Base-by-base conservation (phyloP, 2,888 invertebrate genomes). In the Caenorhabditis auriculariae region DNA sequence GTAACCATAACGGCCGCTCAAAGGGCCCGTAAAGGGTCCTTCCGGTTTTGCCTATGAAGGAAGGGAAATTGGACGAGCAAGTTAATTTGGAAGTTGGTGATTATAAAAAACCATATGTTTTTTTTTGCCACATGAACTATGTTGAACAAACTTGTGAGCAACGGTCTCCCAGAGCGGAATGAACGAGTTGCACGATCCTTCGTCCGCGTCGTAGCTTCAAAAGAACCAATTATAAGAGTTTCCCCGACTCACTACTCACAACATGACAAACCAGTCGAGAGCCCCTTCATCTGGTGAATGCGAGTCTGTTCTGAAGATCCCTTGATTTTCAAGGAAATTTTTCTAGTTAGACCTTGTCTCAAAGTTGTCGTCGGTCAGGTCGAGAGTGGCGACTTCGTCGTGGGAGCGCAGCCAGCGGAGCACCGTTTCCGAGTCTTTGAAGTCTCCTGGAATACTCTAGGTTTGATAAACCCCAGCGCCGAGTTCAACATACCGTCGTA, bases 401-500 rank as follows among this genome's bases (percentile, higher is more conserved):
- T 80, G 81, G 6, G 79, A 63, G n/a, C 81, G 70, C 9, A 81
- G 65, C 81, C 81, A 81, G 2, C 78, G 63, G 41, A 78, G 68
- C 23, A 81, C 71, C 12, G 60, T 66, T 35, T 77, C 76, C 0
- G 81, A 78, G 43, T 79, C 79, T 45, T 72, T 72, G 72, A 81
- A 81, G 27, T 82, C 81, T 17, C 80, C 77, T 77, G 60, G 21
- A 69, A 56, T 35, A 35, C 35, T 35, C 9, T 35, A 35, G 9
- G 15, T 35, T 35, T 35, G 15, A 35, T 12, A 15, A 15, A 9
- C 9, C 35, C 9, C 35, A 9, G 9, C 35, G 15, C 35, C 35
- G 15, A 35, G 15, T 38, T 35, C 9, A 9, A 24, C 46, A n/a
- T 82, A 89, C 91, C 93, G 86, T 93, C 93, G 85, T 93, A 94